These are phyloP conservation scores for Melinaea marsaeus DNA, from an alignment of 2,888 invertebrate species.

Conservation along the genomic window DNA sequence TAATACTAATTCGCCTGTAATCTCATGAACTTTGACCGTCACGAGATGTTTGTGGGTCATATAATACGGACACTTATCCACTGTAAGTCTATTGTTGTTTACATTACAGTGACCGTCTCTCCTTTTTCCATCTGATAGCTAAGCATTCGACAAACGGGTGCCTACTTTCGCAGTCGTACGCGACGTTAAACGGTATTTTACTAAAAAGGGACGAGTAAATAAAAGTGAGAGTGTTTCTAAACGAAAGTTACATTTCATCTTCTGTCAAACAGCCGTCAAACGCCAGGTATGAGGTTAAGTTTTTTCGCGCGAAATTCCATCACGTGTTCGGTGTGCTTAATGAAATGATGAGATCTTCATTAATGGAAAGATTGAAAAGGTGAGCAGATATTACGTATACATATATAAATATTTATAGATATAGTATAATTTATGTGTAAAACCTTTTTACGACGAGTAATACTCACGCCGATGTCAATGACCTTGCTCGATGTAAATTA, in stretches of 20 bases:
- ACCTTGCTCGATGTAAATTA: constrained; percentile 3
- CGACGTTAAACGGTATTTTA: constrained; percentile 17
- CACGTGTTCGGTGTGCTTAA: background rate
- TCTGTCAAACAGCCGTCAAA: constrained; percentile 21
- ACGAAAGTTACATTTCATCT: constrained; percentile 18
- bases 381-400: background rate
- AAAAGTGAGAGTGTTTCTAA: constrained; percentile 32
- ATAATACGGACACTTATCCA: constrained; percentile 30
- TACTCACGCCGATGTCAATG: background rate
- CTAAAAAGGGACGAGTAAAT: constrained; percentile 23
- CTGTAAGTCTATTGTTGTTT: constrained; percentile 48
- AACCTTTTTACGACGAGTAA: background rate
- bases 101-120: constrained; percentile 41
- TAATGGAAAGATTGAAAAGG: constrained; percentile 1
- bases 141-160: constrained; percentile 49
- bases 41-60: constrained; percentile 25
- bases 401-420: background rate
- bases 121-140: constrained; percentile 46
- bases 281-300: constrained; percentile 17
- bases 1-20: constrained; percentile 18
- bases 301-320: constrained; percentile 21
- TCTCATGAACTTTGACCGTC: constrained; percentile 31
- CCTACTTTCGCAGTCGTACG: constrained; percentile 59
- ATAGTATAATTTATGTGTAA: background rate
- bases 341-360: constrained; percentile 4